Base-by-base conservation (phyloP, 2,797 vertebrate species). In the Sandelia bainsii region DNA sequence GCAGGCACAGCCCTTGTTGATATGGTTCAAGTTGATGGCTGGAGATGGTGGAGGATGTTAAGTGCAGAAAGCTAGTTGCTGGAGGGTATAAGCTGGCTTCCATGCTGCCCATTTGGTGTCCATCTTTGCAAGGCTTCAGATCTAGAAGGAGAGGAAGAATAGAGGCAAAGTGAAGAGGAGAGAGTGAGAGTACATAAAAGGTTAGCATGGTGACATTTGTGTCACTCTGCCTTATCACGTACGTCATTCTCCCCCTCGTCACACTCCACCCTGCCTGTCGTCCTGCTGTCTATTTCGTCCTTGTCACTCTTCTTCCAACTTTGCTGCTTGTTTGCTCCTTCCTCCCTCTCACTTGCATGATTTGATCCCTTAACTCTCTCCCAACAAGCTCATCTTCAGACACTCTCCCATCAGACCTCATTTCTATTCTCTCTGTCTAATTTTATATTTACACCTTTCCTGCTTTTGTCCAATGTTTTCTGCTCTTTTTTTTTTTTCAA, bases 171-270 rank as follows among this genome's bases (percentile, higher is more conserved):
- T 19, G 76, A 59, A 79, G 53, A 69, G 56, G 74, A 77, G 74
- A 77, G 62, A 72, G 59, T 50, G 75, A 70, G 84, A 88, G 81
- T 77, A 85, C 80, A 91, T 80, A 75, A 87, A 91, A 93, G 90
- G 87, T 91, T 90, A 89, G 87, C 82, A 77, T 60, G 83, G 83
- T 91, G 92, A 92, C 91, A 90, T 93, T 93, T 90, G 81, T 92
- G 92, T 93, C 92, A 89, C 84, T 92, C 87, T 86, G 80, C 87
- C 84, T 93, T 90, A 93, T 92, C 87, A 39, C 78, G 81, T 70
- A 75, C 71, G 87, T 92, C 90, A 87, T 82, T 93, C 92, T 88
- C 71, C 70, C 37, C 82, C 82, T 61, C 75, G 70, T 89, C 90
- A 87, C 80, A 86, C 86, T 88, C 82, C 84, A 66, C 77, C 82